Conservation (phyloP, 1,140 invertebrate species). For the Gryon sp. region DNA sequence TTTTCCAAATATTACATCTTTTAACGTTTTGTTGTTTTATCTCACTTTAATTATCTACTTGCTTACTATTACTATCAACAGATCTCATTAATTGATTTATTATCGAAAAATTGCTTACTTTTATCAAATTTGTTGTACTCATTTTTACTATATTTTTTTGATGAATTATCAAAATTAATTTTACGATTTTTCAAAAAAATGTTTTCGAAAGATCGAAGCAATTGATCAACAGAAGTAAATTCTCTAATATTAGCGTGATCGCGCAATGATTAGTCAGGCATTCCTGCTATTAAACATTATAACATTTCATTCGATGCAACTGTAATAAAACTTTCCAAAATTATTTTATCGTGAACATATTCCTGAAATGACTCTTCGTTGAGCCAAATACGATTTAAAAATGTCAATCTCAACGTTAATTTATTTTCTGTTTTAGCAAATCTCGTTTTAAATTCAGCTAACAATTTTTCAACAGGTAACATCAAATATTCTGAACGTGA, state of each 20-base stretch:
- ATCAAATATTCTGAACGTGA: constrained; percentile 19
- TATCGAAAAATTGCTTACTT: neutral
- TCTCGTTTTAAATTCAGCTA: constrained; percentile 4
- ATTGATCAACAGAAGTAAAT: neutral
- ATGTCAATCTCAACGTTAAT: neutral
- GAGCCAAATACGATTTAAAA: constrained; percentile 17
- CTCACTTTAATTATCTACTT: neutral
- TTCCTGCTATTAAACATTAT: constrained; percentile 15
- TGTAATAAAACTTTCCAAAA: constrained; percentile 15
- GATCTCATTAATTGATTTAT: too few relatives aligned
- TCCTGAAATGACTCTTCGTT: constrained; percentile 5
- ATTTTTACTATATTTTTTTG: too few relatives aligned
- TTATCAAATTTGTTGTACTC: neutral
- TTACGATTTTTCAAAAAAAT: neutral
- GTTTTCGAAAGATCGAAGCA: constrained; percentile 15
- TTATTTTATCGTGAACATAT: constrained; percentile 24
- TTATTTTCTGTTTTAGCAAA: neutral
- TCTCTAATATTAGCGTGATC: constrained; percentile 9
- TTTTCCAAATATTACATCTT: neutral
- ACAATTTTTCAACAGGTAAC: constrained; percentile 7
- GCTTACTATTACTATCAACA: neutral
- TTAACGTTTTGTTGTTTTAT: neutral
- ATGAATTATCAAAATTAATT: neutral
- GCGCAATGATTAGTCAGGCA: neutral
- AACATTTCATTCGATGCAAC: constrained; percentile 8